Base-by-base conservation (phyloP, 1,140 invertebrate species). In the Diploscapter pachys region DNA sequence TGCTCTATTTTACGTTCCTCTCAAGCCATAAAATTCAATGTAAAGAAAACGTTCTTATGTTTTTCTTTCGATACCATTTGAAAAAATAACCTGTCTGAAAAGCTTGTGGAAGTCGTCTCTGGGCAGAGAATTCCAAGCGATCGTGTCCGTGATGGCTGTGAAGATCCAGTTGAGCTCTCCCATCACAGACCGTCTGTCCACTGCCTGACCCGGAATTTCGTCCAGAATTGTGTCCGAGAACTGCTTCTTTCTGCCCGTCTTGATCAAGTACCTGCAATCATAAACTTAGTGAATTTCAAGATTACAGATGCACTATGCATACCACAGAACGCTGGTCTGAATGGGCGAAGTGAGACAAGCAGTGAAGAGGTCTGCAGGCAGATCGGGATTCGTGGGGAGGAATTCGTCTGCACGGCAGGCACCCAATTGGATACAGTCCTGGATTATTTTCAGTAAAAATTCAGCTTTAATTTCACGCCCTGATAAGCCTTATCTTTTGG, bases 101-200 rank as follows among this genome's bases (percentile, higher is more conserved):
- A 99, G 87, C 85, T 92, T 93, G 88, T 98, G 95, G 88, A 99
- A 99, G 76, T 95, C 88, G 82, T 96, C 94, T 89, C 90, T 89
- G 11, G 94, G 93, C 75, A 99, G 88, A 61, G 92, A 93, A 85
- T 97, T 97, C 96, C 96, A 99, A 0, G 96, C 96, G 85, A 99
- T 98, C n/a, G 96, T 99, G 86, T 99, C 96, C 3, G 96, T 99
- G 71, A 99, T 98, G 5, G 96, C 96, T 55, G 96, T 99, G 88
- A 99, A 99, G 85, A 99, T 97, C 96, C 96, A 99, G 89, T 99
- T 99, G 61, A 99, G 88, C 89, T 99, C 96, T 70, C 96, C 96
- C 73, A 98, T 89, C 92, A 98, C 95, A 51, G 96, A 98, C 81
- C 94, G 90, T 55, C 96, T 89, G 88, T 99, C 96, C 80, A 92